Conservation (phyloP, 2,888 invertebrate species). For the Archips crataeganus region DNA sequence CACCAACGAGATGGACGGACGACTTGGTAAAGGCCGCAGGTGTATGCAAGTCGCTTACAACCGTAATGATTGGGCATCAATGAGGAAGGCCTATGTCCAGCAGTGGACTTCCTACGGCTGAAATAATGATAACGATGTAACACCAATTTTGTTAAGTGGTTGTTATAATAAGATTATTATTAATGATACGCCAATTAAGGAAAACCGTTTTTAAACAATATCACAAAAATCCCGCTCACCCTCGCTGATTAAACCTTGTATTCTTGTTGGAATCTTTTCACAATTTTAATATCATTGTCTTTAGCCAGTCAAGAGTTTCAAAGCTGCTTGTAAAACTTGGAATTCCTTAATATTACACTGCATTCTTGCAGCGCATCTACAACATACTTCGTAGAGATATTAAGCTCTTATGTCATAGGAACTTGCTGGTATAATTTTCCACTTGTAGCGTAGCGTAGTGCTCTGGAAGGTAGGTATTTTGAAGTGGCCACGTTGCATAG, state of each 20-base stretch:
- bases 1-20: too few species aligned
- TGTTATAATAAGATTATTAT: too few species aligned
- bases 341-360: slow-evolving; percentile 42
- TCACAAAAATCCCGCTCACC: not conserved
- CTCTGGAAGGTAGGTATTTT: not conserved
- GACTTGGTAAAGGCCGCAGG: too few species aligned
- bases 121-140: too few species aligned
- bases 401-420: slow-evolving; percentile 36
- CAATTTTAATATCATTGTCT: not conserved
- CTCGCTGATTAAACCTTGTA: not conserved
- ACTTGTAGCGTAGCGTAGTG: slow-evolving; percentile 14
- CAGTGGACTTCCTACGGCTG: too few species aligned
- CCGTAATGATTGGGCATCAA: too few species aligned
- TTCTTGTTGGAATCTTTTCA: not conserved
- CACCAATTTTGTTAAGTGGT: too few species aligned
- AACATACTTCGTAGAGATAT: slow-evolving; percentile 32
- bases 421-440: slow-evolving; percentile 24
- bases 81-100: too few species aligned
- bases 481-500: too few species aligned
- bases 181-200: too few species aligned
- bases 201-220: too few species aligned
- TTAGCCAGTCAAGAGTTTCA: slow-evolving; percentile 6
- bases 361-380: slow-evolving; percentile 36
- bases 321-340: slow-evolving; percentile 23
- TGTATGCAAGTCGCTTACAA: too few species aligned